Evolutionary conservation across 2,113 vertebrate species (phyloP).

Genomic region (Bos taurus): ARS-UCD2.0 NC_037335.1:6727001-6727500

Average conservation of each 20-base stretch:
- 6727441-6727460: neutral
- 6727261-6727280: neutral
- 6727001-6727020: neutral
- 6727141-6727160: neutral
- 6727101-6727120: neutral
- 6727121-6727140: neutral
- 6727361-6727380: neutral
- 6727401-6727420: neutral
- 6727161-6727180: neutral
- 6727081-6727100: neutral
- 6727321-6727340: neutral
- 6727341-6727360: neutral
- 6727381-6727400: neutral
- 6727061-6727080: neutral
- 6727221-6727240: neutral
- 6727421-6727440: neutral
- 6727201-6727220: neutral
- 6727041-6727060: neutral
- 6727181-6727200: neutral
- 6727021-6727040: neutral
- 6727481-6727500: neutral
- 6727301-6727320: neutral
- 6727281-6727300: neutral
- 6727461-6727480: neutral
- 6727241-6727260: neutral